Base-by-base conservation (phyloP, 2,888 invertebrate species). In the Lithophane leautieri region DNA sequence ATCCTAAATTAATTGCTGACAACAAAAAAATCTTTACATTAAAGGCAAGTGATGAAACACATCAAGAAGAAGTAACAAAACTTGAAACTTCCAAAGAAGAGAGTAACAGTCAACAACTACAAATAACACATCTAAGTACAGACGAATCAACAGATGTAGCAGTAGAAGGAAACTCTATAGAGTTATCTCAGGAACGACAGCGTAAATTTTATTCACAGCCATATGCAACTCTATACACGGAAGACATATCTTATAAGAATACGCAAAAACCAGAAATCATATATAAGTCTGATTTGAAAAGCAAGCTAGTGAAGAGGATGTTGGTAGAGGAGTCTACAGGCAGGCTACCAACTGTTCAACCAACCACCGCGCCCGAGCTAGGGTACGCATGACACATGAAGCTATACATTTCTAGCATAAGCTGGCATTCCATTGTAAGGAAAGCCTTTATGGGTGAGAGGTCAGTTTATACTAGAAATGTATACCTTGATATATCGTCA, bases 351-450 rank as follows among this genome's bases (percentile, higher is more conserved):
- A 19, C 12, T n/a, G 11, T 1, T 2, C 12, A 4, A 34, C 3
- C n/a, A 7, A 42, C 4, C 19, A 14, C 54, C 4, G 14, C 22
- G 6, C 3, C 19, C 0, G 1, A 8, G 12, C 1, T 12, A 0
- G 56, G 70, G 72, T 72, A 52, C 9, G 22, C 22, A 52, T 52
- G 9, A 52, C 22, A 52, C 8, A 52, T 52, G 19, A 19, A 50
- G 19, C 2, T 50, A 19, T 50, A 50, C 7, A 2, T 19, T 19
- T 19, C 50, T 50, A 19, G 19, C 19, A 50, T 2, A 50, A 50
- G 8, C 50, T 50, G 7, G 6, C 50, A 19, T 52, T 54, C 11
- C 1, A 4, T 3, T 54, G 12, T 54, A 12, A 50, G 2, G 19
- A 50, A 50, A n/a, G 4, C 12, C 11, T n/a, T n/a, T n/a, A 54